Percentiles rank a stretch among this genome's conserved stretches.
Conservation (phyloP, 2,113 vertebrate genomes). For the Sinocyclocheilus grahami region DNA sequence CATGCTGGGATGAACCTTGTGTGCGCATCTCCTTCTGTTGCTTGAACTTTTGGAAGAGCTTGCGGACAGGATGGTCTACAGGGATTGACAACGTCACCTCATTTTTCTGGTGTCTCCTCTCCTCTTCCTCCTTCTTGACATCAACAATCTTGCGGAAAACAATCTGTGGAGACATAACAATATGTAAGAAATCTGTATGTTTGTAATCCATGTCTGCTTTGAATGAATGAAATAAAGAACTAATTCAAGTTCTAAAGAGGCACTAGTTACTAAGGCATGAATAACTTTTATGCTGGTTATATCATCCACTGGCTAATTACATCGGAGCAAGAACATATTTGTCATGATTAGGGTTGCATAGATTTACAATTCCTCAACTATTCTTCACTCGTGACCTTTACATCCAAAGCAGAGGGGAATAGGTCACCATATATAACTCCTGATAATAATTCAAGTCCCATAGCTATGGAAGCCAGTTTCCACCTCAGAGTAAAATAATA, state of each 20-base stretch:
- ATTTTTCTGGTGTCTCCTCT: conserved; percentile 85
- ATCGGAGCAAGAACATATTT: neutral
- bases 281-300: neutral
- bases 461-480: neutral
- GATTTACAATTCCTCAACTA: neutral
- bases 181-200: conserved; percentile 21
- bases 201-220: neutral
- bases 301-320: neutral
- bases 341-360: neutral
- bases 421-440: conserved; percentile 31
- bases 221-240: neutral
- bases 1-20: conserved; percentile 73
- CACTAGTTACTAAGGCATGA: neutral
- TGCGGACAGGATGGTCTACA: conserved; percentile 93
- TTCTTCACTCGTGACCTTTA: conserved; percentile 35
- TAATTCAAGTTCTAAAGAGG: neutral
- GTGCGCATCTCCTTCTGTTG: conserved; percentile 90
- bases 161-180: conserved; percentile 75
- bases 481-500: neutral
- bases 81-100: conserved; percentile 94
- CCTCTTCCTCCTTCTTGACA: conserved; percentile 93
- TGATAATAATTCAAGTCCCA: conserved; percentile 17
- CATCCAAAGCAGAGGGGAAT: neutral
- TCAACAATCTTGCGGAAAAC: conserved; percentile 96
- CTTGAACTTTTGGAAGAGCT: conserved; percentile 97